Evolutionary conservation across 2,797 vertebrate species (phyloP), one percentile per base, ranked within the genome.

Genomic region (Phrynocephalus vlangalii): DNA sequence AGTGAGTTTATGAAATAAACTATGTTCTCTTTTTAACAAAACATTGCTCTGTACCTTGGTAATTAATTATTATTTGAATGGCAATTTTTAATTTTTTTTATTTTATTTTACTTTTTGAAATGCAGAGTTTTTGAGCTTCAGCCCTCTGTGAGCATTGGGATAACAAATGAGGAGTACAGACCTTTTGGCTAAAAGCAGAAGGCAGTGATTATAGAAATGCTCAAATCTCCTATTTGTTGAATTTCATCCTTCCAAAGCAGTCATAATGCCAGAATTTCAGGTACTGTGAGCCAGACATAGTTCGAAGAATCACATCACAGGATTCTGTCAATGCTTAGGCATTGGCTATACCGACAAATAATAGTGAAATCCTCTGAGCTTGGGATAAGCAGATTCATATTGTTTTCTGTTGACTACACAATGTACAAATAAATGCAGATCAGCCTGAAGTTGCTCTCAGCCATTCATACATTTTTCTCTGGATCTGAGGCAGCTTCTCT

Each of bases 1-100:
- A 85, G 38, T 87, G 44, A n/a, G 76, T 85, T 85, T 26, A 85
- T 81, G 50, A 81, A 88, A 85, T 85, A 85, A 76, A 84, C 11
- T 24, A 1, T 71, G 10, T 18, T 86, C 48, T 84, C 50, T 87
- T 84, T 88, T 83, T 77, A 88, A 79, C 82, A 84, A 56, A 76
- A 63, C 7, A 28, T 48, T n/a, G 28, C 26, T 10, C 7, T 56
- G 60, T 81, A 33, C 52, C 11, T 80, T 79, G 67, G n/a, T n/a
- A 80, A 9, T 68, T n/a, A n/a, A 9, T 68, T n/a, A n/a, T 79
- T n/a, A 79, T 66, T 79, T 11, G 33, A 84, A 63, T n/a, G 13
- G 18, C 9, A 78, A 82, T 82, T 87, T 28, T 44, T 44, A 2
- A 38, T 44, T 44, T 44, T 38, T 44, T 44, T 44, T 44, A 44